Conservation (phyloP, 2,888 invertebrate species). For the Nephrotoma flavescens region DNA sequence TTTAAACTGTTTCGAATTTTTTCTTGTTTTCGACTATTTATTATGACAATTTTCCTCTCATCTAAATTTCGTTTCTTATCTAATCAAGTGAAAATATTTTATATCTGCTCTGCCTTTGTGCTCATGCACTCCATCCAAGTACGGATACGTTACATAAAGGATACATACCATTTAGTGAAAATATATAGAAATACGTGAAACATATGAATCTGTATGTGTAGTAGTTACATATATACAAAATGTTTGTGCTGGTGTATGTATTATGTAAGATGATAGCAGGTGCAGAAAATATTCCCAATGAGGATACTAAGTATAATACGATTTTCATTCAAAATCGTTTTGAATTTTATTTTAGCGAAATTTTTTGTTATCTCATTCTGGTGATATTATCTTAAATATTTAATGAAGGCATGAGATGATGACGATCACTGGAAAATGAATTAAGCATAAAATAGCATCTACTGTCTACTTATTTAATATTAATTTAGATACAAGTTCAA, state of each 20-base stretch:
- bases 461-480: too few relatives aligned
- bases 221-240: not conserved
- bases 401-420: not conserved
- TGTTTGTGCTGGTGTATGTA: not conserved
- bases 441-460: not conserved
- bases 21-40: not conserved
- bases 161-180: not conserved
- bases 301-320: not conserved
- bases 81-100: not conserved
- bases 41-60: not conserved
- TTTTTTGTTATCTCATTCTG: not conserved
- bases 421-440: not conserved
- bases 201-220: not conserved
- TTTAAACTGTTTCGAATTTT: not conserved
- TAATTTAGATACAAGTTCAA: too few relatives aligned
- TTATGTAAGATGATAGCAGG: not conserved
- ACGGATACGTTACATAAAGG: not conserved
- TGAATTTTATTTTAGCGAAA: not conserved
- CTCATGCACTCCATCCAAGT: not conserved
- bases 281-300: slow-evolving; percentile 3
- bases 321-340: not conserved
- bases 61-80: not conserved
- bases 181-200: not conserved
- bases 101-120: not conserved
- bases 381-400: not conserved